Evolutionary conservation across 2,888 invertebrate genomes (phyloP).

Genomic region (Andrena trimmerana): DNA sequence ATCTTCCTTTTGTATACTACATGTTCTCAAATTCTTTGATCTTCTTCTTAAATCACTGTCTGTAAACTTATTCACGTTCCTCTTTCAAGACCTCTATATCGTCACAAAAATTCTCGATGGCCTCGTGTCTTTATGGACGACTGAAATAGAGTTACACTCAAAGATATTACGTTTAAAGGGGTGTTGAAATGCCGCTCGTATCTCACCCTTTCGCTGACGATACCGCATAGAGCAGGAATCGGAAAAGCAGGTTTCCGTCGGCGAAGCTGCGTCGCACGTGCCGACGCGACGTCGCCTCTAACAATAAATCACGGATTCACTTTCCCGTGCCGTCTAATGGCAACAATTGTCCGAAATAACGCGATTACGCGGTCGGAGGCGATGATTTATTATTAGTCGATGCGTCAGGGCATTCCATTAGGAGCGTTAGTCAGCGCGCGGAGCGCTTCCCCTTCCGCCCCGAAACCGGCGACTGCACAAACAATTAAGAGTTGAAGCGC

Average conservation of each 20-base stretch:
- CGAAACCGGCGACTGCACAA: conserved; percentile 31
- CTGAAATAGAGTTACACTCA: not conserved
- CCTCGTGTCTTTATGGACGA: too few relatives aligned
- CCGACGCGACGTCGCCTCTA: conserved; percentile 30
- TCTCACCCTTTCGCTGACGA: conserved; percentile 1
- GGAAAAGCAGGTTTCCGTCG: conserved; percentile 31
- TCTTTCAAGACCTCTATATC: too few relatives aligned
- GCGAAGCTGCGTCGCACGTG: conserved; percentile 19
- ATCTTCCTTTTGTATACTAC: too few relatives aligned
- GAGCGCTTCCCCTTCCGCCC: conserved; percentile 17
- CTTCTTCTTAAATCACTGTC: too few relatives aligned
- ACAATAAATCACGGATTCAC: conserved; percentile 54
- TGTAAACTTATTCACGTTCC: too few relatives aligned
- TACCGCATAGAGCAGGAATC: conserved; percentile 7
- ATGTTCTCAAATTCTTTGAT: too few relatives aligned
- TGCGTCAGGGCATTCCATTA: conserved; percentile 60
- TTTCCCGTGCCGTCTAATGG: conserved; percentile 39
- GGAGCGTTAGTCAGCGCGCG: conserved; percentile 39
- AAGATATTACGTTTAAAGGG: not conserved
- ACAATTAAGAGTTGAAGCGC: conserved; percentile 46
- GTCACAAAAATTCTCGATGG: too few relatives aligned
- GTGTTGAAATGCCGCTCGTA: not conserved
- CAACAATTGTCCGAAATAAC: conserved; percentile 55
- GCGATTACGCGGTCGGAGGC: conserved; percentile 41
- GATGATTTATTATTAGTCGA: conserved; percentile 64